Percentiles rank a stretch among this genome's conserved stretches.
Conservation (phyloP, 2,113 vertebrate genomes). For the Mugil cephalus region DNA sequence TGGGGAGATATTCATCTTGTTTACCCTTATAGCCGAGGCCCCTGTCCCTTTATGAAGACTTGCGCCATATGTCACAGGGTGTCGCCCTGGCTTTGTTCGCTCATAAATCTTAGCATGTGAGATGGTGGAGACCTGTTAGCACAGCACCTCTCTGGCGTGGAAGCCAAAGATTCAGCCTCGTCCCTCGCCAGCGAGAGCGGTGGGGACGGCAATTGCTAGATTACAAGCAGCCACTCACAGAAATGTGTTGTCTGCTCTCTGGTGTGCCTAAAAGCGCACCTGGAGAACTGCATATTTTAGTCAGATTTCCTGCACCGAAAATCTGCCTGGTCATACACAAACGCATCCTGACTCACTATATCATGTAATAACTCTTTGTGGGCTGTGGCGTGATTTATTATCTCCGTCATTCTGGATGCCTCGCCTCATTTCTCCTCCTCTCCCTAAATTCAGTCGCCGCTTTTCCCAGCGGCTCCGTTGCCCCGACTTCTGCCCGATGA, state of each 20-base stretch:
- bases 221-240: conserved; percentile 53
- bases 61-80: conserved; percentile 82
- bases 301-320: conserved; percentile 46
- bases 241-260: conserved; percentile 58
- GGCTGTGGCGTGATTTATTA: conserved; percentile 68
- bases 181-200: conserved; percentile 54
- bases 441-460: conserved; percentile 58
- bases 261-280: conserved; percentile 48
- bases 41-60: conserved; percentile 82
- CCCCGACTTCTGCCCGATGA: conserved; percentile 43
- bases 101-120: conserved; percentile 77
- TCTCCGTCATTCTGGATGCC: conserved; percentile 57
- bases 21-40: conserved; percentile 78
- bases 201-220: conserved; percentile 41
- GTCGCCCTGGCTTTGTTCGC: conserved; percentile 78
- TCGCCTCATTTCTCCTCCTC: conserved; percentile 70
- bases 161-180: conserved; percentile 52
- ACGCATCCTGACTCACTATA: conserved; percentile 53
- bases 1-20: conserved; percentile 82
- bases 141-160: conserved; percentile 67
- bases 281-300: conserved; percentile 49
- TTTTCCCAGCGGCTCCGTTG: conserved; percentile 39
- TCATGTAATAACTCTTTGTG: conserved; percentile 59
- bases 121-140: conserved; percentile 76
- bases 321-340: conserved; percentile 68